Percentiles rank a stretch among this genome's conserved stretches.
These are phyloP conservation scores for Labeo calbasu DNA, from an alignment of 2,797 vertebrate genomes.

Conservation along the genomic window DNA sequence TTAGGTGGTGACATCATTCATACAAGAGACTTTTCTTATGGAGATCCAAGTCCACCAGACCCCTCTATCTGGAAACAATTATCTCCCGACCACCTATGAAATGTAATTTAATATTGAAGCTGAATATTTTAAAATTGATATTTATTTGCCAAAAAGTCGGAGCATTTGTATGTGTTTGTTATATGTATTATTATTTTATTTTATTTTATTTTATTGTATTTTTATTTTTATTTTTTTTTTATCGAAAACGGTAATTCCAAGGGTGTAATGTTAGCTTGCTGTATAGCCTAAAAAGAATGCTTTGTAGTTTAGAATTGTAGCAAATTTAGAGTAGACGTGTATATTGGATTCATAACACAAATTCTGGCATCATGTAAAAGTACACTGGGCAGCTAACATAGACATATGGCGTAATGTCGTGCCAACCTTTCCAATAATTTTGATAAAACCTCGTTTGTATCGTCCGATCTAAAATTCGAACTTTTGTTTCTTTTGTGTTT, in stretches of 20 bases:
- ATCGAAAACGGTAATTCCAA: background rate
- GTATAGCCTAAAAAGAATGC: background rate
- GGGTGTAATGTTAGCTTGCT: background rate
- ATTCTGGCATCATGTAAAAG: background rate
- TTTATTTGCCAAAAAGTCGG: constrained; percentile 18
- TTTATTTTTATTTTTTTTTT: background rate
- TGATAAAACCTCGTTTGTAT: background rate
- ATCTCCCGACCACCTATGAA: background rate
- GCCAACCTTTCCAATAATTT: background rate
- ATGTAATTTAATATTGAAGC: background rate
- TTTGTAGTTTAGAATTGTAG: background rate
- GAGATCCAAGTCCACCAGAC: background rate
- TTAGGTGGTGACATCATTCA: constrained; percentile 14
- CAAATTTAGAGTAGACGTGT: background rate
- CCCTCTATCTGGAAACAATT: background rate
- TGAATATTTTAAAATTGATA: background rate
- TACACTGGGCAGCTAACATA: constrained; percentile 3
- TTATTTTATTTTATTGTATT: too few species aligned
- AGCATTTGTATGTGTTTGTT: background rate
- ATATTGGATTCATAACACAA: background rate
- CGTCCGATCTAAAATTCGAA: background rate
- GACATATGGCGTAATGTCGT: background rate
- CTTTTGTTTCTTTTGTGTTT: background rate
- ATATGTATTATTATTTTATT: background rate
- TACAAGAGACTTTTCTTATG: constrained; percentile 1